Evolutionary conservation across 2,888 invertebrate species (phyloP), one percentile per base, ranked within the genome.

Genomic region (Adelognathus sp.): DNA sequence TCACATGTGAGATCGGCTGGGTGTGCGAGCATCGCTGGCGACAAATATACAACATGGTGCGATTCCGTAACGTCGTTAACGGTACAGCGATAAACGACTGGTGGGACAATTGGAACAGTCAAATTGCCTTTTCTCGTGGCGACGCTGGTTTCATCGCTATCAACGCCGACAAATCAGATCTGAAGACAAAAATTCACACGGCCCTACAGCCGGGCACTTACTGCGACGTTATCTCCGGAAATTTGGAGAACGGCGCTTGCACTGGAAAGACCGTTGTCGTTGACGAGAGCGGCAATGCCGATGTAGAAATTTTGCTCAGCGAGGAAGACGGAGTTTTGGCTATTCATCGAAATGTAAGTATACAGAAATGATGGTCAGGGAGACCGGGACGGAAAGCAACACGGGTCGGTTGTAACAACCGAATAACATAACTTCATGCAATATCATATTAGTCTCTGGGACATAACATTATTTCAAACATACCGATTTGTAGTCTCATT

Each of bases 1-100:
- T 92, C 0, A 92, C 93, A 0, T 97, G 97, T 86, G 93, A 93
- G 0, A 94, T 94, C 82, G 96, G 96, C 1, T 97, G 96, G 96
- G 91, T 97, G 0, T 97, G 97, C 86, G 97, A 98, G 90, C 96
- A 97, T 91, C 93, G 97, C 29, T 97, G 97, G 97, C 93, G 95
- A 0, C 95, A 96, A 88, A 96, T 97, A 84, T 95, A 92, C 92
- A 94, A 94, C 81, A 97, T 97, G 97, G 95, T 96, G 0, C 93
- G 91, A 0, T 97, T 97, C 90, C 94, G 95, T 80, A 96, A 96
- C 86, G 93, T 92, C 0, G 96, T 94, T 0, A 92, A 92, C 6
- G 93, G 92, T 31, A 94, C 95, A 0, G 90, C 85, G 0, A 1
- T 95, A 0, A 92, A 92, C 31, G 93, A 94, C 86, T 98, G 97